Evolutionary conservation across 2,888 invertebrate genomes (phyloP).

Genomic region (Linnaemya vulpina): DNA sequence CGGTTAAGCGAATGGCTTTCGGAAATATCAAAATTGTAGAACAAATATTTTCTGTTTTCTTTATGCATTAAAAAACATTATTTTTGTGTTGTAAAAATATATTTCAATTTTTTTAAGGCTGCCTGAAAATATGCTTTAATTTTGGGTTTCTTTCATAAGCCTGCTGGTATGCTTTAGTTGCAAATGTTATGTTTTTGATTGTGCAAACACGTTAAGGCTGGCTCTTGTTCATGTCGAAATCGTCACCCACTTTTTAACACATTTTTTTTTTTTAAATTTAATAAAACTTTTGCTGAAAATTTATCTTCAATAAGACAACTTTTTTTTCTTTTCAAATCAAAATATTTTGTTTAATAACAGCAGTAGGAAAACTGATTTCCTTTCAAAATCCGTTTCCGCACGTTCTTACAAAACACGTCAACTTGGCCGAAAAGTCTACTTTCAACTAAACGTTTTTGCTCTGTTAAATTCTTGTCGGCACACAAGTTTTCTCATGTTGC

Average conservation of each 20-base stretch:
- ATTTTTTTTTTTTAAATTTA: constrained; percentile 14
- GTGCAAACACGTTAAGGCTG: background rate
- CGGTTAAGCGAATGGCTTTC: constrained; percentile 22
- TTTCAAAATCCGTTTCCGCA: constrained; percentile 75
- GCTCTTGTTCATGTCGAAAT: no score
- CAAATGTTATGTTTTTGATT: constrained; percentile 1
- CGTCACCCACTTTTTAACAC: background rate
- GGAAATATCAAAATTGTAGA: background rate
- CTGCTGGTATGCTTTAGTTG: constrained; percentile 55
- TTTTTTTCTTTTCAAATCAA: constrained; percentile 2
- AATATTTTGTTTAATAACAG: background rate
- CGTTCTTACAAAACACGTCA: constrained; percentile 79
- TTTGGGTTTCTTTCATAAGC: constrained; percentile 10
- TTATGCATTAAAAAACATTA: background rate
- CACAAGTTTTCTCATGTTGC: constrained; percentile 58
- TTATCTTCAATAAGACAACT: no score
- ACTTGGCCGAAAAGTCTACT: constrained; percentile 82
- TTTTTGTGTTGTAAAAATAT: background rate
- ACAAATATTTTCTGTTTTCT: background rate
- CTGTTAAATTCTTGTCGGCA: constrained; percentile 65
- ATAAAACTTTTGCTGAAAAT: constrained; percentile 56
- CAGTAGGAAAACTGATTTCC: background rate
- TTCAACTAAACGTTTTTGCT: constrained; percentile 82
- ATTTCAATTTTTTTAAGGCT: constrained; percentile 26
- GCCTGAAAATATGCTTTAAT: constrained; percentile 47